Percentiles rank a stretch among this genome's conserved stretches.
phyloP scores from a whole-genome alignment of 1,140 invertebrate species.

The Cardiocondyla obscurior region DNA sequence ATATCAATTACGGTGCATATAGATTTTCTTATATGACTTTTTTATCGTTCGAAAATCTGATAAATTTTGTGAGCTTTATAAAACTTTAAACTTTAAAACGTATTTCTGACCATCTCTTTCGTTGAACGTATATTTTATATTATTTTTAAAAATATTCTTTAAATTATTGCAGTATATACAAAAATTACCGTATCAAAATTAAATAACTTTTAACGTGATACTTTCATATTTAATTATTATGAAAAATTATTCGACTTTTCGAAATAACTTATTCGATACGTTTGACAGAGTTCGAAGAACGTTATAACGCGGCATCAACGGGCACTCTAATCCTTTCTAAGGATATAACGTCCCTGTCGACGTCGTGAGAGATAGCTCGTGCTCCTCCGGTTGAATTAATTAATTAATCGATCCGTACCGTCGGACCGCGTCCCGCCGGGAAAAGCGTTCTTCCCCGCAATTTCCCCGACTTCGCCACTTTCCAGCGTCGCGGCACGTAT shows the following conservation, averaged over 20 bases:
- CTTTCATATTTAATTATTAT: not conserved
- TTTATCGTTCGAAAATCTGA: not conserved
- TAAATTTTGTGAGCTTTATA: not conserved
- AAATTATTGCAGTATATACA: not conserved
- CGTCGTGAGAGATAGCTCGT: not conserved
- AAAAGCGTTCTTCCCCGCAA: constrained; percentile 27
- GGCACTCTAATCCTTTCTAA: constrained; percentile 20
- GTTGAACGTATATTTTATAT: not conserved
- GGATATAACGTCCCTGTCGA: constrained; percentile 1
- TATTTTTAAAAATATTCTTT: not conserved
- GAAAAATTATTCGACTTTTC: not conserved
- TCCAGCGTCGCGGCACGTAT: constrained; percentile 22
- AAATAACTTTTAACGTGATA: too few species aligned
- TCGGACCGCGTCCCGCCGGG: not conserved
- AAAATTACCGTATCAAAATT: too few species aligned
- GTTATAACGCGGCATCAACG: constrained; percentile 14
- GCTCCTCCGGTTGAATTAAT: constrained; percentile 25
- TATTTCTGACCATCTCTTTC: not conserved
- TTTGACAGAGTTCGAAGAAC: not conserved
- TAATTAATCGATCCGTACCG: constrained; percentile 34
- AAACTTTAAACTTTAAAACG: not conserved
- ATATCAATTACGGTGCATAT: not conserved
- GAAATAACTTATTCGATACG: not conserved
- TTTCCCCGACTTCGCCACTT: constrained; percentile 39
- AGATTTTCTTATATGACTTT: not conserved